phyloP scores from a whole-genome alignment of 1,140 invertebrate species.

The Drosophila kurseongensis region DNA sequence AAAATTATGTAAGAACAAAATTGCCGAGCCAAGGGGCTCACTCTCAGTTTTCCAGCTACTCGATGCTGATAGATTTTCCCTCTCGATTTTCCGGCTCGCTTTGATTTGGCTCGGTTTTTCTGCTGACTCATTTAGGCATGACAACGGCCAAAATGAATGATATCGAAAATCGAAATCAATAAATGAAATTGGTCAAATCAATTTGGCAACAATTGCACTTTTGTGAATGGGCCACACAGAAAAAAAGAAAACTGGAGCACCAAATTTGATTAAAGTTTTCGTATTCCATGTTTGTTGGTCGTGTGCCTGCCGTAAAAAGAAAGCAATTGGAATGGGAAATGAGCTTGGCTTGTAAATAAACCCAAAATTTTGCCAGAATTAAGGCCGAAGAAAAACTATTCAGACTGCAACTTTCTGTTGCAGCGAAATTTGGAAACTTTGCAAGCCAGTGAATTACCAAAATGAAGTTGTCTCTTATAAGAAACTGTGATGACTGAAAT shows the following conservation, averaged over 20 bases:
- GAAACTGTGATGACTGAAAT: not conserved
- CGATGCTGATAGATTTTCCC: constrained; percentile 56
- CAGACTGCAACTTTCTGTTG: constrained; percentile 9
- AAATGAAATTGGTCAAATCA: constrained; percentile 82
- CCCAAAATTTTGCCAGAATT: constrained; percentile 21
- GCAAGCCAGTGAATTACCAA: constrained; percentile 9
- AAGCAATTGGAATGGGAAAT: constrained; percentile 25
- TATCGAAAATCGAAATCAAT: constrained; percentile 82
- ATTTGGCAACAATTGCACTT: constrained; percentile 82
- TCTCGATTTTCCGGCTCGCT: constrained; percentile 44
- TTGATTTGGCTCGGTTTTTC: constrained; percentile 46
- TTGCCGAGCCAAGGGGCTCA: constrained; percentile 14
- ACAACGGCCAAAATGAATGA: constrained; percentile 69
- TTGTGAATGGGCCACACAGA: constrained; percentile 24
- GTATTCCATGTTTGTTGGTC: constrained; percentile 19
- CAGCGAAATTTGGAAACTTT: constrained; percentile 15
- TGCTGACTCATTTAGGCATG: constrained; percentile 79
- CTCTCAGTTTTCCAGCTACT: constrained; percentile 17
- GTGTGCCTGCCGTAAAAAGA: constrained; percentile 19
- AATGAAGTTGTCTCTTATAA: not conserved
- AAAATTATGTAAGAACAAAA: constrained; percentile 54
- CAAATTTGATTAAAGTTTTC: constrained; percentile 74
- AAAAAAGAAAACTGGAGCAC: constrained; percentile 57
- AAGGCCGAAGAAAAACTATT: constrained; percentile 14
- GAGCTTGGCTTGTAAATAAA: constrained; percentile 24